A percentile compares a stretch with the other conserved stretches of the same genome.
Conservation (phyloP, 2,797 vertebrate species). For the Avahi laniger region DNA sequence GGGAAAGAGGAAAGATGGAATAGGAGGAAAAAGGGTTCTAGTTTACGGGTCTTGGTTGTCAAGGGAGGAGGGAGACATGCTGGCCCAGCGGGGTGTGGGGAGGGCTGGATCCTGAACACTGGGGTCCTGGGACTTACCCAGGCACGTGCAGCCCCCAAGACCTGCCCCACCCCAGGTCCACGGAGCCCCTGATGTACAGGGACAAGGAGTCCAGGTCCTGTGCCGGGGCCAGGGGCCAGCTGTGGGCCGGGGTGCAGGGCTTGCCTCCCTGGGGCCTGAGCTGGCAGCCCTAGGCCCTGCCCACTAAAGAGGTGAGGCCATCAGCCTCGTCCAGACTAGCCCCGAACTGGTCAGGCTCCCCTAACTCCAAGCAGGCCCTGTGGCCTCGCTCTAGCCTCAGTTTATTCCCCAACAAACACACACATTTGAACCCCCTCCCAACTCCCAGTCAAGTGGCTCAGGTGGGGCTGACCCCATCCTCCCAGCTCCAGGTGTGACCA, state of each 20-base stretch:
- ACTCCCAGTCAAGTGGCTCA: background rate
- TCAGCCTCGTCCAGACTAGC: background rate
- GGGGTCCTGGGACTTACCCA: background rate
- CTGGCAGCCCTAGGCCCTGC: background rate
- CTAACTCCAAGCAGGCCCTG: background rate
- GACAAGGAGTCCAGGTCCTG: background rate
- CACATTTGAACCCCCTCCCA: background rate
- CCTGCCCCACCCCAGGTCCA: too few relatives aligned
- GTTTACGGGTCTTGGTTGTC: background rate
- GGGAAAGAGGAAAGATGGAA: slow-evolving; percentile 58
- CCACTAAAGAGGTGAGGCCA: rapidly evolving
- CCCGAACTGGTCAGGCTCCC: background rate
- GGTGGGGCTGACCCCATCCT: rapidly evolving
- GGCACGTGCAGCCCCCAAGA: background rate
- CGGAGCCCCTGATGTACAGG: background rate
- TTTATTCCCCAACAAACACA: background rate
- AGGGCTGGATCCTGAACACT: background rate
- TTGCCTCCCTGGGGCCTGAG: background rate
- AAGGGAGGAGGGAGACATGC: background rate
- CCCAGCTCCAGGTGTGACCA: background rate
- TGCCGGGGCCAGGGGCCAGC: background rate
- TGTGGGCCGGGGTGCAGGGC: rapidly evolving
- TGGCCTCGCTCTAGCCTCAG: background rate
- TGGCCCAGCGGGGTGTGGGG: too few relatives aligned
- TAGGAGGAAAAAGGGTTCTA: background rate